Percentiles rank a stretch among this genome's conserved stretches.
Conservation (phyloP, 2,113 vertebrate genomes). For the Petroica traversi region DNA sequence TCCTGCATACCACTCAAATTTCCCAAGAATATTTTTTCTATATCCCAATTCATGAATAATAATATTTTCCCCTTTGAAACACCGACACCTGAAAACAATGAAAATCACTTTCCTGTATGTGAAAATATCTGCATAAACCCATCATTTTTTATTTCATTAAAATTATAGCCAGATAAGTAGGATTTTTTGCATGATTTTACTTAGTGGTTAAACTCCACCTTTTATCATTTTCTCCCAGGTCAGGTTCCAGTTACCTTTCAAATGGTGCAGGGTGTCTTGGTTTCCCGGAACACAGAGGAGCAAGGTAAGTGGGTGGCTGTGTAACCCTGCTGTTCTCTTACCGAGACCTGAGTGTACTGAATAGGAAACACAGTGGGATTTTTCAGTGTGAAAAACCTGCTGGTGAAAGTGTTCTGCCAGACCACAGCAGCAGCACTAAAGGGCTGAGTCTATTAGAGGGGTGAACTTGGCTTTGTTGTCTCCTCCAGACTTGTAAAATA, state of each 20-base stretch:
- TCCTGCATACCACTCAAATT: not conserved
- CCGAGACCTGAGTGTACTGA: not conserved
- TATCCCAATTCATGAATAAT: not conserved
- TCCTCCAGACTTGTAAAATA: not conserved
- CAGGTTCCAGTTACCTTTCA: not conserved
- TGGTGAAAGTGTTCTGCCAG: not conserved
- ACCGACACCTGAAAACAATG: not conserved
- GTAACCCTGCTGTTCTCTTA: not conserved
- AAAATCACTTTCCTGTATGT: not conserved
- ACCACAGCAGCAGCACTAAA: not conserved
- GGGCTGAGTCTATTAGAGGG: not conserved
- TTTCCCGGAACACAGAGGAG: not conserved
- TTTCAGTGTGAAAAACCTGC: not conserved
- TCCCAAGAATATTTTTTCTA: not conserved
- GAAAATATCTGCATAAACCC: not conserved
- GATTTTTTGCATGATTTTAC: not conserved
- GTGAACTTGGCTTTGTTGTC: not conserved
- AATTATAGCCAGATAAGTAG: not conserved
- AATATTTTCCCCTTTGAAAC: not conserved
- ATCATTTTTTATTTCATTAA: not conserved
- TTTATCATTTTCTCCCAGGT: not conserved
- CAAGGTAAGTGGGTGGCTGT: not conserved
- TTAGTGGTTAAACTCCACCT: not conserved
- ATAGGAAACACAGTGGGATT: not conserved
- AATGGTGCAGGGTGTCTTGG: not conserved